These are phyloP conservation scores for Propithecus coquereli DNA, from an alignment of 2,113 vertebrate genomes.

Conservation along the genomic window DNA sequence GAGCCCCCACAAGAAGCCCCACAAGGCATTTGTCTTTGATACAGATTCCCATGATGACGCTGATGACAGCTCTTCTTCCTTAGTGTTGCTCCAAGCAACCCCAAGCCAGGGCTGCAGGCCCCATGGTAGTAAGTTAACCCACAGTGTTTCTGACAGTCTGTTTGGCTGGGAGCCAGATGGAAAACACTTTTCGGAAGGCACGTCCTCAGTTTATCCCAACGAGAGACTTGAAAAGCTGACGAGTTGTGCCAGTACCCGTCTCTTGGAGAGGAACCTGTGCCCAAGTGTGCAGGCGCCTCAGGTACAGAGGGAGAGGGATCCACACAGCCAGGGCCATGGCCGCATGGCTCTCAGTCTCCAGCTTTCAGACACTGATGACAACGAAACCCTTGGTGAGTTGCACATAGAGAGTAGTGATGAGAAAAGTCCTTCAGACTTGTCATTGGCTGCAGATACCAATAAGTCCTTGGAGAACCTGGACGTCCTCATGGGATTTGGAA, in stretches of 20 bases:
- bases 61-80: conserved; percentile 85
- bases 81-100: conserved; percentile 75
- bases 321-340: conserved; percentile 55
- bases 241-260: conserved; percentile 84
- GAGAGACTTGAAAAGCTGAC: conserved; percentile 88
- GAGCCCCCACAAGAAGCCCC: conserved; percentile 63
- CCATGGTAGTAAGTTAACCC: conserved; percentile 84
- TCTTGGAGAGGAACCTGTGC: conserved; percentile 80
- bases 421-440: conserved; percentile 81
- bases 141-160: conserved; percentile 91
- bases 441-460: conserved; percentile 76
- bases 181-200: conserved; percentile 75
- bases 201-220: conserved; percentile 80
- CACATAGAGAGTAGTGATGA: conserved; percentile 84
- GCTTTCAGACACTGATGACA: conserved; percentile 88
- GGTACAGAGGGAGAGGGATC: conserved; percentile 73
- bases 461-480: conserved; percentile 79
- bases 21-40: conserved; percentile 84
- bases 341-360: conserved; percentile 77
- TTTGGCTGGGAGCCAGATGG: conserved; percentile 86
- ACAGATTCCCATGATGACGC: conserved; percentile 87
- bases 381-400: conserved; percentile 83
- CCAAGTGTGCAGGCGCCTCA: conserved; percentile 74
- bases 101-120: conserved; percentile 84
- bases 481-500: conserved; percentile 68